A percentile compares a stretch with the other conserved stretches of the same genome.
phyloP scores from a whole-genome alignment of 2,113 vertebrate genomes.

The Sialia sialis region DNA sequence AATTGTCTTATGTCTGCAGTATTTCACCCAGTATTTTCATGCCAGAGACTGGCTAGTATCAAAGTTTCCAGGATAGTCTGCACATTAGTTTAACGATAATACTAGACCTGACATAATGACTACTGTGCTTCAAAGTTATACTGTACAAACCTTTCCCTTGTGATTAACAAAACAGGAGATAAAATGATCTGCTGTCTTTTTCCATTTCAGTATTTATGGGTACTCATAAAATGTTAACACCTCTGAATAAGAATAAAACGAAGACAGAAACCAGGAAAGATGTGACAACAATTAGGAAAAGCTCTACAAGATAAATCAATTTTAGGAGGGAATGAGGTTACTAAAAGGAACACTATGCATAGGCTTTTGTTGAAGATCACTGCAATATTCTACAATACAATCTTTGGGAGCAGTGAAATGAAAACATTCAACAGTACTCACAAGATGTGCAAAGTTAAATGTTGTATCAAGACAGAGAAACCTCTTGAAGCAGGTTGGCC shows the following conservation, averaged over 20 bases:
- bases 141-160: background rate
- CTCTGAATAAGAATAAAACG: background rate
- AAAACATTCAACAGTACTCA: background rate
- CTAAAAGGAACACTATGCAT: background rate
- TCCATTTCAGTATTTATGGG: background rate
- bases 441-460: background rate
- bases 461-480: background rate
- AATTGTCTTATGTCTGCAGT: background rate
- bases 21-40: background rate
- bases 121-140: background rate
- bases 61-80: background rate
- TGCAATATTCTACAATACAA: background rate
- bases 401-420: background rate
- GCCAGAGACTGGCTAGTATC: slow-evolving; percentile 13
- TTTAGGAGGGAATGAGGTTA: background rate
- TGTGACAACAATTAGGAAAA: background rate
- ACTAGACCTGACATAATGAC: background rate
- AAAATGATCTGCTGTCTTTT: background rate
- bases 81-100: slow-evolving; percentile 10
- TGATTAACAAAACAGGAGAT: background rate
- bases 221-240: background rate
- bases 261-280: background rate
- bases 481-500: background rate
- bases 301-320: background rate
- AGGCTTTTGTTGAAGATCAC: background rate